These are phyloP conservation scores for Paguma larvata DNA, from an alignment of 2,797 vertebrate species.

Conservation along the genomic window DNA sequence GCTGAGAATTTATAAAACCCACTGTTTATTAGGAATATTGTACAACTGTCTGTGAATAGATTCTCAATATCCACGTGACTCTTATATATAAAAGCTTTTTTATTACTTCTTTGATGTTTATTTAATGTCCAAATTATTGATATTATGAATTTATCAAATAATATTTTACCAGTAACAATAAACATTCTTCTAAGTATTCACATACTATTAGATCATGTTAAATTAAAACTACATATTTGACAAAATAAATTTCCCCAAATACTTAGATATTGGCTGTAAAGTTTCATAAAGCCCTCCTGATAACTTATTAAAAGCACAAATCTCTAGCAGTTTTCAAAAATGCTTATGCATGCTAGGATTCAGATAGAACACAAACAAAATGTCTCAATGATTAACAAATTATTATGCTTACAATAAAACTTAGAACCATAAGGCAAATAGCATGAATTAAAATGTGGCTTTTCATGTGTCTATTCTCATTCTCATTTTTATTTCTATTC, in stretches of 20 bases:
- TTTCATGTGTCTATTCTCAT: background rate
- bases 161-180: conserved; percentile 46
- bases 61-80: background rate
- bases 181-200: conserved; percentile 38
- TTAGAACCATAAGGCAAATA: conserved; percentile 27
- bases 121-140: conserved; percentile 35
- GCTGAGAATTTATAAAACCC: background rate
- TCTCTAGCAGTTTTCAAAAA: conserved; percentile 10
- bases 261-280: background rate
- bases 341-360: background rate
- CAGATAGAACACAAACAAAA: background rate
- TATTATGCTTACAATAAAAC: conserved; percentile 46
- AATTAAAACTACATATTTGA: background rate
- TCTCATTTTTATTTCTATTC: background rate
- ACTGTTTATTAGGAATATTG: background rate
- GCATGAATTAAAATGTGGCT: background rate
- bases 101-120: background rate
- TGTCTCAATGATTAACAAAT: background rate
- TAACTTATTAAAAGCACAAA: conserved; percentile 53
- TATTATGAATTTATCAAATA: conserved; percentile 21
- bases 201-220: background rate
- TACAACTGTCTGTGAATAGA: background rate
- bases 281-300: conserved; percentile 38
- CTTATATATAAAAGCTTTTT: background rate
- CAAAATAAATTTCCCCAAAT: conserved; percentile 35